Evolutionary conservation across 2,888 invertebrate species (phyloP), one percentile per base, ranked within the genome.

Genomic region (Limnephilus auricula): DNA sequence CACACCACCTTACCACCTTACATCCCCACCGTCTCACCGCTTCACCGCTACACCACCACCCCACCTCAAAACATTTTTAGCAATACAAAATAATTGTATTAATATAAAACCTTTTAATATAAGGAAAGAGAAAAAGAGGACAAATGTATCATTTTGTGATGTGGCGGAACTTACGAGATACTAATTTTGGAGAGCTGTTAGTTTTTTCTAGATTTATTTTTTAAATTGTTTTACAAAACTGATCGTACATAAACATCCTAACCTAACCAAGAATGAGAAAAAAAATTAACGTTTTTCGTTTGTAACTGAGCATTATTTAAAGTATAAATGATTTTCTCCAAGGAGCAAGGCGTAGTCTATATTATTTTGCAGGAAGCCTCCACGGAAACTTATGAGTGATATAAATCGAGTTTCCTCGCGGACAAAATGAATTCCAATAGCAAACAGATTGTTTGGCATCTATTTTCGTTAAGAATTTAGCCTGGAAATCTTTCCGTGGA

Each of bases 381-480:
- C 65, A 9, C 2, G 65, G 25, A 32, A 80, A 80, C 80, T 80
- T 80, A 32, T 32, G 32, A 80, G 80, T 32, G 31, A 32, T 80
- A 80, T 25, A 65, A 65, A 65, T 65, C 25, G 65, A 65, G 65
- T n/a, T 65, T 80, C 79, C n/a, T 31, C 83, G n/a, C 84, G 34
- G 84, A 84, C 37, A 84, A 37, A 84, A 84, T 84, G 84, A 34
- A 37, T 84, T 84, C 84, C 84, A 37, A 84, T 84, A 84, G 18
- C 84, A 34, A 84, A 84, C 84, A 84, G 40, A 84, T 84, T 84
- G 84, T 32, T 84, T 84, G 40, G 34, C 84, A 84, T 84, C n/a
- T 37, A 37, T 84, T 37, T 84, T 34, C 84, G 80, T 80, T 80
- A 80, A 80, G 80, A 80, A 84, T 80, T 80, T 32, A 31, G 80